These are phyloP conservation scores for Gymnarchus niloticus DNA, from an alignment of 2,113 vertebrate species.

Conservation along the genomic window DNA sequence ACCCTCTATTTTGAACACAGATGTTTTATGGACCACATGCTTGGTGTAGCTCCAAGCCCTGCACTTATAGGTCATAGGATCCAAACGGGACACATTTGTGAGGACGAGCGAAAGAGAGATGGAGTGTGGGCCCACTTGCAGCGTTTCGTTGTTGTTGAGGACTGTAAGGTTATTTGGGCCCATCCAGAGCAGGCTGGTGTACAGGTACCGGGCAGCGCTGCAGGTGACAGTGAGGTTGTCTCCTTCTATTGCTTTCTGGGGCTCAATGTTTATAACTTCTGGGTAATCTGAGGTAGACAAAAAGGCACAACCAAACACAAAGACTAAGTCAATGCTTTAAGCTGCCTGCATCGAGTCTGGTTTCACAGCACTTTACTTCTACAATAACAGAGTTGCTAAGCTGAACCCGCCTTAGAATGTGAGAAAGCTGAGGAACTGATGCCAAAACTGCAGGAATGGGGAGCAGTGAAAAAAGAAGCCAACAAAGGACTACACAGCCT, in stretches of 20 bases:
- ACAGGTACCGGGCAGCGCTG: slow-evolving; percentile 70
- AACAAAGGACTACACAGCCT: slow-evolving; percentile 59
- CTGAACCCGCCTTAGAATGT: neutral
- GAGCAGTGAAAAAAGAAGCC: slow-evolving; percentile 39
- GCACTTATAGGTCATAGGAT: slow-evolving; percentile 64
- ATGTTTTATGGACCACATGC: slow-evolving; percentile 49
- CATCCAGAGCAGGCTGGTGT: slow-evolving; percentile 67
- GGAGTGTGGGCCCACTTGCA: slow-evolving; percentile 53
- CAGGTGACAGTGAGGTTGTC: slow-evolving; percentile 65
- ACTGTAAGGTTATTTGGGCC: slow-evolving; percentile 51
- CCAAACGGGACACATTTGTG: slow-evolving; percentile 62
- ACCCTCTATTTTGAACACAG: slow-evolving; percentile 66
- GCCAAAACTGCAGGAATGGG: slow-evolving; percentile 60
- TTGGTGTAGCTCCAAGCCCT: slow-evolving; percentile 53
- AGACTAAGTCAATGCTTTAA: neutral
- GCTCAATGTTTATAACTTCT: slow-evolving; percentile 52
- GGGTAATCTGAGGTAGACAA: slow-evolving; percentile 58
- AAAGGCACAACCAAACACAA: neutral
- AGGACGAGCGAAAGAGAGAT: slow-evolving; percentile 63
- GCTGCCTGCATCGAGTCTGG: neutral
- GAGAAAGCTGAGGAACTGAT: slow-evolving; percentile 26
- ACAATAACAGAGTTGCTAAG: neutral
- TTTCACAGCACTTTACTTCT: neutral
- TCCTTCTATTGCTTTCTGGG: slow-evolving; percentile 59
- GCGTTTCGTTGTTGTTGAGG: slow-evolving; percentile 23